Conservation (phyloP, 1,140 invertebrate species). For the Anastrepha obliqua region DNA sequence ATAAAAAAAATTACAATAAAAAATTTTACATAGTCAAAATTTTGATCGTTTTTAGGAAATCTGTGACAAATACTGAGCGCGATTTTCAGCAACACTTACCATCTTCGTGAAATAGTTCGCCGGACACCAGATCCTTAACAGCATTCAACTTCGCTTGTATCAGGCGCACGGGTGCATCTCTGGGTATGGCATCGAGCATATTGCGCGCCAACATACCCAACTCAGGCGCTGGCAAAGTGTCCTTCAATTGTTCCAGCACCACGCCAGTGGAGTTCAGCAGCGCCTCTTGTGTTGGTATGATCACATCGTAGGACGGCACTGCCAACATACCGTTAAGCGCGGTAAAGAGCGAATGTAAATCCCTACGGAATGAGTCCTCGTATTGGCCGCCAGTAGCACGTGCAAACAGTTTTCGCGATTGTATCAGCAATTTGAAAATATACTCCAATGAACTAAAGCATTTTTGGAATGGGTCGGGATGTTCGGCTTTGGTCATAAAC, state of each 20-base stretch:
- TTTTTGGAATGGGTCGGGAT: slow-evolving; percentile 91
- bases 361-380: slow-evolving; percentile 88
- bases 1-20: too few relatives aligned
- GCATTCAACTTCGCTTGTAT: slow-evolving; percentile 85
- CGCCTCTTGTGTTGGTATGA: slow-evolving; percentile 85
- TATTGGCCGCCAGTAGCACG: slow-evolving; percentile 90
- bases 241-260: slow-evolving; percentile 79
- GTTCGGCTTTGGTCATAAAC: slow-evolving; percentile 87
- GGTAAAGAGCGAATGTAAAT: slow-evolving; percentile 85
- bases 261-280: slow-evolving; percentile 72
- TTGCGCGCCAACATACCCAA: slow-evolving; percentile 82
- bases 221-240: slow-evolving; percentile 80
- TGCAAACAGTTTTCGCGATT: slow-evolving; percentile 91
- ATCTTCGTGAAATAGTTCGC: slow-evolving; percentile 83
- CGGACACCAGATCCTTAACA: slow-evolving; percentile 83
- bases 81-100: slow-evolving; percentile 70
- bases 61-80: too few relatives aligned
- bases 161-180: slow-evolving; percentile 79
- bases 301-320: slow-evolving; percentile 81
- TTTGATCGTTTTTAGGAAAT: too few relatives aligned
- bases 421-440: slow-evolving; percentile 96
- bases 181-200: slow-evolving; percentile 81
- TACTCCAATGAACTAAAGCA: slow-evolving; percentile 94
- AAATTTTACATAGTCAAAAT: too few relatives aligned
- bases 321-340: slow-evolving; percentile 86